Evolutionary conservation across 1,140 invertebrate species (phyloP).

Genomic region (Globodera ellingtonae): DNA sequence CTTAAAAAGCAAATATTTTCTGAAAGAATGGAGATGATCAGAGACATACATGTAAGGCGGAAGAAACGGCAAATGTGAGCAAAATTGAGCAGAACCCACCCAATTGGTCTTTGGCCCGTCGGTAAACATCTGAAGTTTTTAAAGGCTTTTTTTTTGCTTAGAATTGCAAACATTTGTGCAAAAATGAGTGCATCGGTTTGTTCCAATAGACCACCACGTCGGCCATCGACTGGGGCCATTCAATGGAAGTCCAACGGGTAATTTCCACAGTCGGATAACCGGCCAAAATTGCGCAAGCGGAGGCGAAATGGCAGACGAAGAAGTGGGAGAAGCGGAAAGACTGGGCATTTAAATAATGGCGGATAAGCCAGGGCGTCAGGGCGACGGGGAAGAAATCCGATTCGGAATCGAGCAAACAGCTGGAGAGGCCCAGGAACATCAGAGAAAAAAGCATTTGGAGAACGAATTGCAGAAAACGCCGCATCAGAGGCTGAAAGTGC

Average conservation of each 20-base stretch:
- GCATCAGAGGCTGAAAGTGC: slow-evolving; percentile 7
- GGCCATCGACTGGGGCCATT: slow-evolving; percentile 42
- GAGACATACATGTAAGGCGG: slow-evolving; percentile 39
- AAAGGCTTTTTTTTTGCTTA: neutral
- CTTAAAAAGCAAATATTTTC: slow-evolving; percentile 22
- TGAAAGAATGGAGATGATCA: neutral
- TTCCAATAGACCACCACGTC: slow-evolving; percentile 48
- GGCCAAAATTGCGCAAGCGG: slow-evolving; percentile 25
- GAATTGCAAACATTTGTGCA: slow-evolving; percentile 41
- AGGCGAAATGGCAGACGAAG: slow-evolving; percentile 42
- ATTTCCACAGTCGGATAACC: slow-evolving; percentile 18
- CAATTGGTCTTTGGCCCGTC: slow-evolving; percentile 12
- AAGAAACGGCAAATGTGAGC: slow-evolving; percentile 33
- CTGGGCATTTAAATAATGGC: slow-evolving; percentile 37
- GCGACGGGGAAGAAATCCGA: slow-evolving; percentile 9
- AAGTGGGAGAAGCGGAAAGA: slow-evolving; percentile 46
- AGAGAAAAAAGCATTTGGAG: neutral
- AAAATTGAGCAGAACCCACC: slow-evolving; percentile 28
- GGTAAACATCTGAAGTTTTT: slow-evolving; percentile 37
- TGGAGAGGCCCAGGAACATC: slow-evolving; percentile 17
- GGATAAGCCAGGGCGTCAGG: slow-evolving; percentile 12
- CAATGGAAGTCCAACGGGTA: slow-evolving; percentile 32
- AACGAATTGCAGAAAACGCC: neutral
- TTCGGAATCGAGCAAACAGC: slow-evolving; percentile 19
- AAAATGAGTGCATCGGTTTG: slow-evolving; percentile 43